Evolutionary conservation across 2,113 vertebrate species (phyloP), one percentile per base, ranked within the genome.

Genomic region (Epinephelus lanceolatus): DNA sequence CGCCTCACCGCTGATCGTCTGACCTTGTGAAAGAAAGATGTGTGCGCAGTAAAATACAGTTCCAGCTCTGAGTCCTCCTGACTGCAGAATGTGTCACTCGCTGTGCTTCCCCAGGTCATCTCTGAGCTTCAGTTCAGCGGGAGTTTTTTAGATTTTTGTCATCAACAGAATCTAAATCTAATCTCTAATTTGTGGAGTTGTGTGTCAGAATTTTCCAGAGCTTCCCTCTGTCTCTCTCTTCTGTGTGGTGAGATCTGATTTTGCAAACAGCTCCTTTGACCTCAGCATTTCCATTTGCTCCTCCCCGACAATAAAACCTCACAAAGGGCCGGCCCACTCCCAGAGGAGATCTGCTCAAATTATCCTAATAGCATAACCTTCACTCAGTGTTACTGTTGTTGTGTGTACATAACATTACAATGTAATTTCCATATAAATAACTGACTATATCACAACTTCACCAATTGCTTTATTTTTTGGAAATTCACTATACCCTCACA

Each of bases 31-130:
- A 93, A 92, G 76, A 97, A 91, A 25, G 96, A 97, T 23, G 96
- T 96, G 49, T 90, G 94, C 17, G 96, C 96, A 6, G 96, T 97
- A 91, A 96, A 97, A 93, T 95, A 97, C 71, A 96, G 95, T 78
- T 98, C 96, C 69, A 96, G 91, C 92, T 97, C 96, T 19, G 96
- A 96, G 93, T 96, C 94, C 56, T 97, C 96, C 80, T 96, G 94
- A 94, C 96, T 96, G 92, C 95, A 96, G 89, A 96, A 96, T 33
- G 96, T 95, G 59, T 95, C 96, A 92, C 95, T 96, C 0, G 95
- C 92, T 56, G 94, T 95, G 93, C 94, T 97, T 76, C 87, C 91
- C 96, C 95, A 95, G 55, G 95, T 97, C 96, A 95, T 96, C 85
- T 94, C 95, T 52, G 95, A 95, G 23, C 91, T 94, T 55, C 86